Conservation (phyloP, 1,140 invertebrate species). For the Adelges cooleyi region DNA sequence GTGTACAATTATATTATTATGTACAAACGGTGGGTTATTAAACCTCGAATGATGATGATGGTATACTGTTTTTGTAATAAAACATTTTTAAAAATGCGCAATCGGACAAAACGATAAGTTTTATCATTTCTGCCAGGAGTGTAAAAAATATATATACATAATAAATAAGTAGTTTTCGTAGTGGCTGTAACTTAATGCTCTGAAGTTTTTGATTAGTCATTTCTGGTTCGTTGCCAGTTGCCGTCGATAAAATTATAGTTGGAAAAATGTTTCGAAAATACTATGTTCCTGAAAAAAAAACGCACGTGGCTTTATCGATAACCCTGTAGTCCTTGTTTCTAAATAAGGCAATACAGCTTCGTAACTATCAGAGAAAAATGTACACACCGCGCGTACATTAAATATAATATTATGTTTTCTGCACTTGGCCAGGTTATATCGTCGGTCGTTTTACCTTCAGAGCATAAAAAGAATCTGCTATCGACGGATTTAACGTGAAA, state of each 20-base stretch:
- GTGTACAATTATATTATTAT: background rate
- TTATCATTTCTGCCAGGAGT: too few relatives aligned
- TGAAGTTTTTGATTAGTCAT: too few relatives aligned
- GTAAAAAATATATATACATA: too few relatives aligned
- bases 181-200: too few relatives aligned
- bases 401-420: constrained; percentile 13
- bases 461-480: constrained; percentile 5
- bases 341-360: constrained; percentile 2
- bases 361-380: background rate
- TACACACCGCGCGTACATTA: background rate
- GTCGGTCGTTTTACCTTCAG: background rate
- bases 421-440: constrained; percentile 17
- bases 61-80: too few relatives aligned
- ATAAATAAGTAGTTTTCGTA: too few relatives aligned
- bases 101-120: too few relatives aligned
- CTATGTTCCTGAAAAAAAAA: background rate
- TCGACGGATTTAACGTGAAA: background rate
- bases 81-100: too few relatives aligned
- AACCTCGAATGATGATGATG: too few relatives aligned
- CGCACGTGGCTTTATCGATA: too few relatives aligned
- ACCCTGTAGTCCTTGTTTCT: constrained; percentile 1
- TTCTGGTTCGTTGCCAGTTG: too few relatives aligned
- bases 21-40: background rate
- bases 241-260: too few relatives aligned
- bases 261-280: background rate